These are phyloP conservation scores for Eupleurogrammus muticus DNA, from an alignment of 2,797 vertebrate species.

Conservation along the genomic window DNA sequence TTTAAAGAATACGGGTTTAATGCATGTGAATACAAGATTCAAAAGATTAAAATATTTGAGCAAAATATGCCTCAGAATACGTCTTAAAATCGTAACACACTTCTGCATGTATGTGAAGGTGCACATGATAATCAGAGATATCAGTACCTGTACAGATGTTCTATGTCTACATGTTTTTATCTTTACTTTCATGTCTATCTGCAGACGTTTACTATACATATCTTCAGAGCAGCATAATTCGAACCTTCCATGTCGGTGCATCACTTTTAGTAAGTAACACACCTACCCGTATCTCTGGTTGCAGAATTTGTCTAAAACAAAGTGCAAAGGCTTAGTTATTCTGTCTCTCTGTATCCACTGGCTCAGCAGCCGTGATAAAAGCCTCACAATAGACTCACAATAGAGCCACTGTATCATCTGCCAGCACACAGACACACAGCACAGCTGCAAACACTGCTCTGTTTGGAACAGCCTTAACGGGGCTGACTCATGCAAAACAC, in stretches of 20 bases:
- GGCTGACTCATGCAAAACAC: constrained; percentile 40
- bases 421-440: constrained; percentile 46
- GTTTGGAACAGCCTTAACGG: constrained; percentile 16
- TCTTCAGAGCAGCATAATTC: constrained; percentile 3
- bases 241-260: constrained; percentile 1
- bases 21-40: not conserved
- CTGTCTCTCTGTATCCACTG: constrained; percentile 53
- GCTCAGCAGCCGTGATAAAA: constrained; percentile 54
- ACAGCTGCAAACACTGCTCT: constrained; percentile 59
- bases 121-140: not conserved
- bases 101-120: not conserved
- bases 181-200: too few species aligned
- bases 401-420: constrained; percentile 59
- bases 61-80: not conserved
- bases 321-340: constrained; percentile 56
- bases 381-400: constrained; percentile 57
- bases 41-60: too few species aligned
- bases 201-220: not conserved
- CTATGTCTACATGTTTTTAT: too few species aligned
- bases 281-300: constrained; percentile 18
- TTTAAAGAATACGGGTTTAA: not conserved
- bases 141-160: not conserved
- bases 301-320: constrained; percentile 50
- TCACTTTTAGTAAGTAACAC: constrained; percentile 19
- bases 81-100: not conserved